Conservation (phyloP, 2,797 vertebrate species). For the Cephalopachus bancanus region DNA sequence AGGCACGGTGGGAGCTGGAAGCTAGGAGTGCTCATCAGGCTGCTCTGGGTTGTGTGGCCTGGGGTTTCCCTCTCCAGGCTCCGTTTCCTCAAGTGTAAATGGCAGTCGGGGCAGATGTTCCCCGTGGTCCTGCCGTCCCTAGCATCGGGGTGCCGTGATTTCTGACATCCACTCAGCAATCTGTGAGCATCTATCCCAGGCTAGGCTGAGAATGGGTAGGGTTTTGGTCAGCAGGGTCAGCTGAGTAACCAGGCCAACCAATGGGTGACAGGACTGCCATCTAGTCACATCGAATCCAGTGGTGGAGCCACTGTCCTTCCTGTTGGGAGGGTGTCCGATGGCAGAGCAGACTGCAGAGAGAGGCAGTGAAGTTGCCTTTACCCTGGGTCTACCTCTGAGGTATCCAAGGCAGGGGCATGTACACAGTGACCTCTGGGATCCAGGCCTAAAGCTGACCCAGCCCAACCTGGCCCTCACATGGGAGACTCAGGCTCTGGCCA, state of each 20-base stretch:
- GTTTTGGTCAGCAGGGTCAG: not conserved
- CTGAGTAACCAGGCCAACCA: not conserved
- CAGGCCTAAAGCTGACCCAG: not conserved
- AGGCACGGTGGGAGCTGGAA: not conserved
- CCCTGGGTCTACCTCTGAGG: not conserved
- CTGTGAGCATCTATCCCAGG: not conserved
- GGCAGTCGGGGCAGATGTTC: not conserved
- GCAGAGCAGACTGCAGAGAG: not conserved
- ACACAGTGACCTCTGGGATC: not conserved
- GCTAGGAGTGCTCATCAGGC: not conserved
- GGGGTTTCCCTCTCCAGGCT: not conserved
- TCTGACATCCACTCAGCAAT: not conserved
- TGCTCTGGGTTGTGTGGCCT: not conserved
- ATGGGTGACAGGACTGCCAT: not conserved
- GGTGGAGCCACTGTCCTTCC: accelerated
- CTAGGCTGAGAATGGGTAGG: not conserved
- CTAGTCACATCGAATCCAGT: no score
- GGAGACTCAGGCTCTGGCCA: not conserved
- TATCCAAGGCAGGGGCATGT: not conserved
- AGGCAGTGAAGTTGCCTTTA: not conserved
- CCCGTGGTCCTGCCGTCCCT: no score
- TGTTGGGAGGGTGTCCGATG: not conserved
- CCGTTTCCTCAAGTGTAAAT: not conserved
- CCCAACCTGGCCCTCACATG: accelerated
- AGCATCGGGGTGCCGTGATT: not conserved